Evolutionary conservation across 2,113 vertebrate species (phyloP).

Genomic region (Lasiurus cinereus): DNA sequence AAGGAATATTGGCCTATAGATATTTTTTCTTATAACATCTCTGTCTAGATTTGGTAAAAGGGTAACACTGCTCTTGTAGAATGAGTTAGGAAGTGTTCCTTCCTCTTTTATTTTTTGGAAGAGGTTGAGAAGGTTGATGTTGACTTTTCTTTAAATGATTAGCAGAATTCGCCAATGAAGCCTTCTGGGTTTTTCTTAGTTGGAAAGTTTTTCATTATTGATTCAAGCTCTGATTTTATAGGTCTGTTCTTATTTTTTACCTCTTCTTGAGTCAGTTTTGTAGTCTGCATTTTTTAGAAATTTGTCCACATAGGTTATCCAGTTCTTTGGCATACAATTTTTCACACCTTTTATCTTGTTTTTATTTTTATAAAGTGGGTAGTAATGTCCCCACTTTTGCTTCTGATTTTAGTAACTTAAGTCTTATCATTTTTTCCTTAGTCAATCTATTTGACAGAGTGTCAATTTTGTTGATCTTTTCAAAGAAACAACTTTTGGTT

Average conservation of each 20-base stretch:
- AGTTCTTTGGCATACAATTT: not conserved
- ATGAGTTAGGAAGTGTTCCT: not conserved
- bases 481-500: not conserved
- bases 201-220: not conserved
- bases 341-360: not conserved
- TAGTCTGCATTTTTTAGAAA: not conserved
- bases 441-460: not conserved
- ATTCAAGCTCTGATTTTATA: not conserved
- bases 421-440: not conserved
- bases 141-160: not conserved
- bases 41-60: not conserved
- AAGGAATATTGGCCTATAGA: not conserved
- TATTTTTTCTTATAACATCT: not conserved
- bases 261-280: conserved; percentile 4
- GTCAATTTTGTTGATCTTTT: not conserved
- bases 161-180: not conserved
- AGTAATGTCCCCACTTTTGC: not conserved
- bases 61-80: not conserved
- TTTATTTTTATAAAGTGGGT: not conserved
- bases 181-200: not conserved
- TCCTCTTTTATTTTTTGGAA: not conserved
- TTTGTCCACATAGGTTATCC: not conserved
- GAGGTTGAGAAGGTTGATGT: not conserved
- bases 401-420: conserved; percentile 24
- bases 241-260: not conserved